Base-by-base conservation (phyloP, 2,888 invertebrate species). In the Orchesellides sinensis region DNA sequence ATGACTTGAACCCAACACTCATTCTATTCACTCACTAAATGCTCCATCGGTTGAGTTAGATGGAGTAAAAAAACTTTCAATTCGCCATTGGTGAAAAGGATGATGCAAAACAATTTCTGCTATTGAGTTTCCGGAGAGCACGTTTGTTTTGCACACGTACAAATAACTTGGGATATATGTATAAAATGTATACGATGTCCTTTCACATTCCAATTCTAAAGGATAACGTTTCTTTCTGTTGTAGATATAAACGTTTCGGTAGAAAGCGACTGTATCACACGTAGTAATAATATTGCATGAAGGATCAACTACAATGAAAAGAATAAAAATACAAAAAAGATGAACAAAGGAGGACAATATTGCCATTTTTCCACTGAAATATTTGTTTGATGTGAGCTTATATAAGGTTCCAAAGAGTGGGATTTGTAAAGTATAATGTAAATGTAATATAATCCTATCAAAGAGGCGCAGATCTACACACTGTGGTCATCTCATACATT, bases 1-100 rank as follows among this genome's bases (percentile, higher is more conserved):
- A 52, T 69, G 54, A 69, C 54, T 69, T 68, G 32, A 54, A 32
- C 27, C 29, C 17, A 54, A 32, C 66, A 47, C 63, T 63, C 23
- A 63, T 63, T 66, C 49, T 66, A n/a, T 66, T 66, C 47, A 27
- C 23, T 27, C 25, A 17, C 25, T 25, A 45, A 66, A 45, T 66
- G 66, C 17, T 49, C 23, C 65, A 65, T 59, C 17, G 56, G 56
- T 59, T 59, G 56, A 17, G 3, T 19, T 10, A 14, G 5, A 23
- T 23, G 23, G 56, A 27, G 25, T 17, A 40, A 47, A 47, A 52
- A 66, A 66, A 27, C 40, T 47, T 66, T 66, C 66, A 45, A 66
- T 66, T 66, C 66, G 32, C 65, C 45, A 65, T 59, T 19, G 8
- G 2, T 8, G 21, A 21, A 21, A 52, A 8, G 52, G 19, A 29